phyloP scores from a whole-genome alignment of 2,888 invertebrate species.

The Cheilosia grossa region DNA sequence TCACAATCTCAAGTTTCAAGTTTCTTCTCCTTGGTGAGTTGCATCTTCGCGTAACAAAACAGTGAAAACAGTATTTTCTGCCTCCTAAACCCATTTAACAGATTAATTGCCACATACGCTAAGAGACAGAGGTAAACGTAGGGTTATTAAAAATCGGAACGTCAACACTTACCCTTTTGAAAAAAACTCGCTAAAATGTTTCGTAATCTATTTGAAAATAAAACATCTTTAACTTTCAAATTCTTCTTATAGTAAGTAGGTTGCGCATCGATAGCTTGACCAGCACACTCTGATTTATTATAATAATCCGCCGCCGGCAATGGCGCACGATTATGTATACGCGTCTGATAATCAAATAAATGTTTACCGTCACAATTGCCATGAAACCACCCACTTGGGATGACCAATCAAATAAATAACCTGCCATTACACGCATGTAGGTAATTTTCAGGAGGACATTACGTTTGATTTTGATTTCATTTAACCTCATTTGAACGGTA shows the following conservation, averaged over 20 bases:
- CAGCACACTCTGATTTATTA: slow-evolving; percentile 22
- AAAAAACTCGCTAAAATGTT: background rate
- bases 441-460: slow-evolving; percentile 35
- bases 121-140: no score
- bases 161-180: no score
- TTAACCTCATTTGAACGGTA: slow-evolving; percentile 5
- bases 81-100: no score
- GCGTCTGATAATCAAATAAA: slow-evolving; percentile 38
- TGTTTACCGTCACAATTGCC: slow-evolving; percentile 17
- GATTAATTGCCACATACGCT: no score
- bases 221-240: slow-evolving; percentile 17
- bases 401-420: slow-evolving; percentile 39
- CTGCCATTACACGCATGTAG: slow-evolving; percentile 19
- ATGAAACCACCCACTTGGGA: background rate
- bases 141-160: no score
- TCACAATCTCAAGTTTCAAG: no score
- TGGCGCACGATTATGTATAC: background rate
- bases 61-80: no score
- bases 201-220: background rate
- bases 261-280: slow-evolving; percentile 3
- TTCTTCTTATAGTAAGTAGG: background rate
- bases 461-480: slow-evolving; percentile 21
- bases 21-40: no score
- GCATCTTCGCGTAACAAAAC: no score
- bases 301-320: slow-evolving; percentile 3